A percentile compares a stretch with the other conserved stretches of the same genome.
phyloP scores from a whole-genome alignment of 2,797 vertebrate genomes.

The Periophthalmus magnuspinnatus region DNA sequence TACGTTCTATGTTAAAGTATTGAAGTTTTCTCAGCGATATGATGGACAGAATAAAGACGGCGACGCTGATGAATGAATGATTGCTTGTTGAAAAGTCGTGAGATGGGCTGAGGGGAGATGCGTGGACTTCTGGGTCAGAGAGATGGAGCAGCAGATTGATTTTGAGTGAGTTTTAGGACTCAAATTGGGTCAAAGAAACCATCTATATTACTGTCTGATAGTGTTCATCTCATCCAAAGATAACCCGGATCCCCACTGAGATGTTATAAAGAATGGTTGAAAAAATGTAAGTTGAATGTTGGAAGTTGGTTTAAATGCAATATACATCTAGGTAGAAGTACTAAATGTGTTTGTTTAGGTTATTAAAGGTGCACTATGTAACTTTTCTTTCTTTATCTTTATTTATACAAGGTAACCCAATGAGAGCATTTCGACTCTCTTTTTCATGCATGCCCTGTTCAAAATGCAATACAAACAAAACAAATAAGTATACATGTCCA shows the following conservation, averaged over 20 bases:
- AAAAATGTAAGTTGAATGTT: too few species aligned
- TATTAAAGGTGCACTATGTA: too few species aligned
- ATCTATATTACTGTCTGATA: slow-evolving; percentile 71
- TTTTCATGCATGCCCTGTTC: too few species aligned
- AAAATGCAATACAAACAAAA: too few species aligned
- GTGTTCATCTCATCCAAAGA: slow-evolving; percentile 67
- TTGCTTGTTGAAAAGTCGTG: slow-evolving; percentile 42
- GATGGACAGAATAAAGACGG: slow-evolving; percentile 52
- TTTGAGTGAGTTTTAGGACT: slow-evolving; percentile 70
- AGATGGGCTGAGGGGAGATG: slow-evolving; percentile 39
- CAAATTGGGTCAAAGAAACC: slow-evolving; percentile 71
- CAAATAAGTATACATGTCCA: too few species aligned
- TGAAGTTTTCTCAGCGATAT: slow-evolving; percentile 54
- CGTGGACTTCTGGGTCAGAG: slow-evolving; percentile 54
- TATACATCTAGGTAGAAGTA: too few species aligned
- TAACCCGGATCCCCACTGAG: slow-evolving; percentile 32
- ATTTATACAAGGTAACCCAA: too few species aligned
- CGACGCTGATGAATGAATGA: slow-evolving; percentile 61
- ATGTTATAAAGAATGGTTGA: not conserved
- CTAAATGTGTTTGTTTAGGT: too few species aligned
- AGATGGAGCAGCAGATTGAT: slow-evolving; percentile 71
- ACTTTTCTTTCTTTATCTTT: too few species aligned
- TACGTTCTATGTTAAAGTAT: slow-evolving; percentile 43
- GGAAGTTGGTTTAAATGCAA: too few species aligned
- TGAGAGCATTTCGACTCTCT: too few species aligned